Percentiles rank a stretch among this genome's conserved stretches.
phyloP scores from a whole-genome alignment of 2,113 vertebrate genomes.

The Chunga burmeisteri region DNA sequence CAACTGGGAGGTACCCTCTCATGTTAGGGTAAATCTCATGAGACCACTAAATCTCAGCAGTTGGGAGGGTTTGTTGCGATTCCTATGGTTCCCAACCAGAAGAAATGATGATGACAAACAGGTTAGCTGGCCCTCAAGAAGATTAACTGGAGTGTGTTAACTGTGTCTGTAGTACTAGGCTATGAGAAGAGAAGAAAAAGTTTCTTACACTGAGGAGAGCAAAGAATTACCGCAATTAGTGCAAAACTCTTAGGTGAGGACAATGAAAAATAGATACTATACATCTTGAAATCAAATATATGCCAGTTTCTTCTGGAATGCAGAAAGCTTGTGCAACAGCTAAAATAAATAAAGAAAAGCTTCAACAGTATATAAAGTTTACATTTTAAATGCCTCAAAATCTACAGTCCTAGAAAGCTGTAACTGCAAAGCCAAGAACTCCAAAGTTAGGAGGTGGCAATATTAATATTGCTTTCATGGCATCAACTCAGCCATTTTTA shows the following conservation, averaged over 20 bases:
- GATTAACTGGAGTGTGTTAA: background rate
- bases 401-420: background rate
- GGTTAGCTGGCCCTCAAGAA: background rate
- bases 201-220: background rate
- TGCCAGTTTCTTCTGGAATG: background rate
- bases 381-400: background rate
- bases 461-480: background rate
- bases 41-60: background rate
- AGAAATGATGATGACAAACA: background rate
- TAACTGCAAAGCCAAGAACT: background rate
- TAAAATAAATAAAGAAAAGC: background rate
- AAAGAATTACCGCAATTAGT: background rate
- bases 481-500: background rate
- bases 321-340: background rate
- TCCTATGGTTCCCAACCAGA: background rate
- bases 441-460: background rate
- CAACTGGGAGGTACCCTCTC: background rate
- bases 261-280: background rate
- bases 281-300: background rate
- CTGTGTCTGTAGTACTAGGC: background rate
- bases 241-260: background rate
- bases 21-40: background rate
- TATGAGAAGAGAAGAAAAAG: background rate
- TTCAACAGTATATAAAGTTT: background rate
- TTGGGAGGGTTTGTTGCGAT: background rate